Evolutionary conservation across 2,113 vertebrate genomes (phyloP).

Genomic region (Amblyornis subalaris): DNA sequence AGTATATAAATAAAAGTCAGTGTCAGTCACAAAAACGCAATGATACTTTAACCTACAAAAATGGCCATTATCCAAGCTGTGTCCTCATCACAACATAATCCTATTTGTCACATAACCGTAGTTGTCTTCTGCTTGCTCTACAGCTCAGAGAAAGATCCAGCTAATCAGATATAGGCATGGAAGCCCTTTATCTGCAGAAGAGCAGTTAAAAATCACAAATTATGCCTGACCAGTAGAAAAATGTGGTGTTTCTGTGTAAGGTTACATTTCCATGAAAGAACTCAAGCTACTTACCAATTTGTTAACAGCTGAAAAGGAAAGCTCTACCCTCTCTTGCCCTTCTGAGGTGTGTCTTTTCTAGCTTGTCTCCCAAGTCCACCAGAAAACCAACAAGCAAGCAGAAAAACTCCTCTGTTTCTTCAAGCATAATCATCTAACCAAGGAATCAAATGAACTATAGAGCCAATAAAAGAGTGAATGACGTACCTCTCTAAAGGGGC

Average conservation of each 20-base stretch:
- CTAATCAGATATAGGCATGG: not conserved
- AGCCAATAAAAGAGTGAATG: not conserved
- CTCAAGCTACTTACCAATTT: not conserved
- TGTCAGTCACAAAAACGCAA: not conserved
- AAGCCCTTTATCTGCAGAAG: not conserved
- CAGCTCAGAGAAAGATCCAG: not conserved
- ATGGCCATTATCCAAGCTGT: not conserved
- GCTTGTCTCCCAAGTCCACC: not conserved
- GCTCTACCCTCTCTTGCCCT: not conserved
- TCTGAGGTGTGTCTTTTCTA: not conserved
- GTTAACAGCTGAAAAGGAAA: not conserved
- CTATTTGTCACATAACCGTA: not conserved
- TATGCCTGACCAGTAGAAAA: not conserved
- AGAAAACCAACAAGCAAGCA: not conserved
- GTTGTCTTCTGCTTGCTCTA: not conserved
- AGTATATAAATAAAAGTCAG: not conserved
- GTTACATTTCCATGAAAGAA: not conserved
- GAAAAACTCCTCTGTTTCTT: not conserved
- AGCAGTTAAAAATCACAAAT: not conserved
- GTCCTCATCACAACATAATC: not conserved
- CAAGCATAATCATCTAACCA: not conserved
- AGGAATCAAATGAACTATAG: not conserved
- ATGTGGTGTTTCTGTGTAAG: fast-evolving
- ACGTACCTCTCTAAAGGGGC: not conserved
- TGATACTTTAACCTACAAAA: not conserved